Percentiles rank a stretch among this genome's conserved stretches.
Conservation (phyloP, 2,113 vertebrate genomes). For the Callaeas wilsoni region DNA sequence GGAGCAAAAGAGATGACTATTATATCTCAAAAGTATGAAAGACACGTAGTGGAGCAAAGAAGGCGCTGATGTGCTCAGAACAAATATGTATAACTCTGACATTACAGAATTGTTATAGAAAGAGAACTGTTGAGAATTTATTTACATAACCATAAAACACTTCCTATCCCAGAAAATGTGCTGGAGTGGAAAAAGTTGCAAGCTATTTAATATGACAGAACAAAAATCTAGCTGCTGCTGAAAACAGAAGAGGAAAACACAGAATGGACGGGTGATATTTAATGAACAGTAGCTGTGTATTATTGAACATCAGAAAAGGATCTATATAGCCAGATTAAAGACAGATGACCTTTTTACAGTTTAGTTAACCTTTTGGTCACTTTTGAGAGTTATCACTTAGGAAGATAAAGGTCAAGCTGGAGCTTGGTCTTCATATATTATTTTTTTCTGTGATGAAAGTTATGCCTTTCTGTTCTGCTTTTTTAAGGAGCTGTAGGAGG, state of each 20-base stretch:
- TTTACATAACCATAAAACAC: background rate
- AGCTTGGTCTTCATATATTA: slow-evolving; percentile 12
- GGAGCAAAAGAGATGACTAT: background rate
- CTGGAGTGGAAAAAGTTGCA: background rate
- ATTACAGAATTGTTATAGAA: background rate
- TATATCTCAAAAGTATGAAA: background rate
- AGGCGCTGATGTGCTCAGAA: background rate
- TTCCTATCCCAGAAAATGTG: background rate
- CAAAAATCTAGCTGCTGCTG: background rate
- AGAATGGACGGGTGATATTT: slow-evolving; percentile 53
- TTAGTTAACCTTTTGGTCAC: slow-evolving; percentile 70
- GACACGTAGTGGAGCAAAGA: background rate
- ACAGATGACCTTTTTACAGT: slow-evolving; percentile 70
- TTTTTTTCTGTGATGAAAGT: background rate
- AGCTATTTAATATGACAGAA: slow-evolving; percentile 5
- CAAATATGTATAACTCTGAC: background rate
- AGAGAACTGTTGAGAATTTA: background rate
- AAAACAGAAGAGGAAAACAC: background rate
- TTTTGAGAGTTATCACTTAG: slow-evolving; percentile 64
- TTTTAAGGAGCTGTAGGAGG: background rate
- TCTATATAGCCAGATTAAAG: slow-evolving; percentile 56
- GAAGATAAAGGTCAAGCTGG: slow-evolving; percentile 65
- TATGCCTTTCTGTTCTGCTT: background rate
- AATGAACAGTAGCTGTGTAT: slow-evolving; percentile 49
- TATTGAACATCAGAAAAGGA: slow-evolving; percentile 48